A percentile compares a stretch with the other conserved stretches of the same genome.
Evolutionary conservation across 1,140 invertebrate genomes (phyloP).

Genomic region (Nixonia krombeini): DNA sequence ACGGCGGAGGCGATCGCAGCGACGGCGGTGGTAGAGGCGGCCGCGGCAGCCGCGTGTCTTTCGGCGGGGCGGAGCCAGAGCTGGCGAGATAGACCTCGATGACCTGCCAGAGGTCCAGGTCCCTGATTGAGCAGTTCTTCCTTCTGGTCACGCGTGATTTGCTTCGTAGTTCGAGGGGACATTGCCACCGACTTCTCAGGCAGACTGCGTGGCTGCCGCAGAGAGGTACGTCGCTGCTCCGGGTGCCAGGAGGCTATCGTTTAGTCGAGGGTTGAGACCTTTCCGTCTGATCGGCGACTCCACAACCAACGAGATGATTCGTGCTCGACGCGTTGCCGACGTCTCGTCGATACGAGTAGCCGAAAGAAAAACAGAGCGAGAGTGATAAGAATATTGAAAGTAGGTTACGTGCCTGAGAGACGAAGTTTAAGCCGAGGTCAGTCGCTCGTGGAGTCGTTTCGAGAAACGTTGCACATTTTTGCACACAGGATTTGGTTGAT

Average conservation of each 20-base stretch:
- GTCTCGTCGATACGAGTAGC: slow-evolving; percentile 30
- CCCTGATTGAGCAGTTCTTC: slow-evolving; percentile 62
- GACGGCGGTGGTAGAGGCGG: slow-evolving; percentile 50
- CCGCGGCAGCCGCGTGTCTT: neutral
- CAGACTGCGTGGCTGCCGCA: slow-evolving; percentile 59
- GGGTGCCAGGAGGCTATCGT: slow-evolving; percentile 51
- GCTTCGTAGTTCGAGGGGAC: slow-evolving; percentile 6
- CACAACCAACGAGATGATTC: no score
- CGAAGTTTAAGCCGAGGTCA: no score
- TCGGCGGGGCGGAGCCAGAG: slow-evolving; percentile 45
- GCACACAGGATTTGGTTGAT: no score
- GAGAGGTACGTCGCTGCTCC: slow-evolving; percentile 32
- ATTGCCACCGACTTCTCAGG: slow-evolving; percentile 21
- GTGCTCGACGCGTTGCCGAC: slow-evolving; percentile 17
- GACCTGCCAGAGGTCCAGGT: slow-evolving; percentile 58
- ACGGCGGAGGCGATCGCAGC: no score
- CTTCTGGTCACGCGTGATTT: slow-evolving; percentile 44
- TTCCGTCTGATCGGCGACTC: slow-evolving; percentile 34
- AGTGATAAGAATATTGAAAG: no score
- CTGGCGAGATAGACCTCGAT: slow-evolving; percentile 50
- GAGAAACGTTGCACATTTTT: no score
- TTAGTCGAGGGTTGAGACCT: slow-evolving; percentile 52
- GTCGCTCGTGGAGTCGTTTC: no score
- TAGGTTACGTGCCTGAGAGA: no score
- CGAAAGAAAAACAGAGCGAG: no score